Conservation (phyloP, 2,888 invertebrate species). For the Callimorpha dominula region DNA sequence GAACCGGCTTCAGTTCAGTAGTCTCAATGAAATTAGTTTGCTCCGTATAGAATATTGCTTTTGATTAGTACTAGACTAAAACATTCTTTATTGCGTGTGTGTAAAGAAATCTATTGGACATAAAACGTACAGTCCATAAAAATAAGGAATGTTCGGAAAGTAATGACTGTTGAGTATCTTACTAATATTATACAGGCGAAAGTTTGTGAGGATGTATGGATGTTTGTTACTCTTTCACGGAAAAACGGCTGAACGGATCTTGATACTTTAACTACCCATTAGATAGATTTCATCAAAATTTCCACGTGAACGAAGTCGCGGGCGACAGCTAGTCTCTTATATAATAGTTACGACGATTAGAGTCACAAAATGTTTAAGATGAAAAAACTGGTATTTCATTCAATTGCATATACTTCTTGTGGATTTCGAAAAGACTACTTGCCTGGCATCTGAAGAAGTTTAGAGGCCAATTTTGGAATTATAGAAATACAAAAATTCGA, state of each 20-base stretch:
- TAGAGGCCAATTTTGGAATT: no score
- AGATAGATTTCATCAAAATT: no score
- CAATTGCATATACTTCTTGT: background rate
- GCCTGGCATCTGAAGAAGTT: no score
- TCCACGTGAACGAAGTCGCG: no score
- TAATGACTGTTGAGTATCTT: background rate
- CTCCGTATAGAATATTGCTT: background rate
- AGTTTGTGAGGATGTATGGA: no score
- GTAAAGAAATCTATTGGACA: background rate
- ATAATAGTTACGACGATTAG: background rate
- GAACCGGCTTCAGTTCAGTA: constrained; percentile 13
- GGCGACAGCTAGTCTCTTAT: background rate
- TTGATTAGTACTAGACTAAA: background rate
- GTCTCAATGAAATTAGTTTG: constrained; percentile 20
- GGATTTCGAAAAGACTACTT: background rate
- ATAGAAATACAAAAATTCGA: no score
- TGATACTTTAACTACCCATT: no score
- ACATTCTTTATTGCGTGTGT: background rate
- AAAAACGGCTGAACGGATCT: no score
- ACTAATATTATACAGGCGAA: no score
- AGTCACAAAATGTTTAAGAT: background rate
- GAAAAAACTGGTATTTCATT: background rate
- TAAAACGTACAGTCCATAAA: background rate
- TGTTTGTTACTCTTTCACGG: no score
- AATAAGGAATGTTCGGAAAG: background rate